A percentile compares a stretch with the other conserved stretches of the same genome.
These are phyloP conservation scores for Drosophila acutilabella DNA, from an alignment of 2,888 invertebrate species.

Conservation along the genomic window DNA sequence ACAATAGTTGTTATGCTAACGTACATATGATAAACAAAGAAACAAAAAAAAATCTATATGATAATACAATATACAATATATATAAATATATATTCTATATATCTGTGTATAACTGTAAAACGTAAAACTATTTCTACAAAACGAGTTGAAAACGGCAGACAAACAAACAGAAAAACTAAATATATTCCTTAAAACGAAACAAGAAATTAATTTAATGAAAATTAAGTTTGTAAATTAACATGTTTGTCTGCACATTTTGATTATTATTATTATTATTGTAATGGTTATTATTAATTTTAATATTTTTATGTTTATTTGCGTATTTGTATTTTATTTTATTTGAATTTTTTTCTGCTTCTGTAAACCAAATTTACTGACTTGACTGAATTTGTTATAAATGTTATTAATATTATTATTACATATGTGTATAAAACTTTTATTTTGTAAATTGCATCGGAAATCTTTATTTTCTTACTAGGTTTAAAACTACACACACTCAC, in stretches of 20 bases:
- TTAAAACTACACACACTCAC: conserved; percentile 18
- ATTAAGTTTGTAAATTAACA: conserved; percentile 28
- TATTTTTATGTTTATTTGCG: conserved; percentile 52
- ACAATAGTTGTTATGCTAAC: conserved; percentile 69
- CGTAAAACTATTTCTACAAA: conserved; percentile 38
- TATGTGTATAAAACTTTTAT: conserved; percentile 61
- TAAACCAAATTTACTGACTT: conserved; percentile 81
- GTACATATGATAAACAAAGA: conserved; percentile 19
- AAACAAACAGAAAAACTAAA: conserved; percentile 12
- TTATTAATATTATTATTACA: conserved; percentile 75
- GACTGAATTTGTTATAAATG: conserved; percentile 80
- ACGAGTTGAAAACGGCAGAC: conserved; percentile 35
- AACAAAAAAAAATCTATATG: conserved; percentile 34
- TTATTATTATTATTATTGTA: conserved; percentile 42
- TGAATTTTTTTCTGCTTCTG: conserved; percentile 69
- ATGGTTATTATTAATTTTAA: conserved; percentile 46
- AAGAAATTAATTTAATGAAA: conserved; percentile 31
- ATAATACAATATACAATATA: conserved; percentile 28
- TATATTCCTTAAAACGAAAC: conserved; percentile 51
- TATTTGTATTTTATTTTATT: conserved; percentile 57
- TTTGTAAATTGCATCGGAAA: conserved; percentile 69
- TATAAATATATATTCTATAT: conserved; percentile 41
- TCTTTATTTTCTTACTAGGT: conserved; percentile 44
- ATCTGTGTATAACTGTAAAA: conserved; percentile 65
- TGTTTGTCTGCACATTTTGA: conserved; percentile 54